Percentiles rank a stretch among this genome's conserved stretches.
Conservation (phyloP, 2,797 vertebrate species). For the Trachurus trachurus region DNA sequence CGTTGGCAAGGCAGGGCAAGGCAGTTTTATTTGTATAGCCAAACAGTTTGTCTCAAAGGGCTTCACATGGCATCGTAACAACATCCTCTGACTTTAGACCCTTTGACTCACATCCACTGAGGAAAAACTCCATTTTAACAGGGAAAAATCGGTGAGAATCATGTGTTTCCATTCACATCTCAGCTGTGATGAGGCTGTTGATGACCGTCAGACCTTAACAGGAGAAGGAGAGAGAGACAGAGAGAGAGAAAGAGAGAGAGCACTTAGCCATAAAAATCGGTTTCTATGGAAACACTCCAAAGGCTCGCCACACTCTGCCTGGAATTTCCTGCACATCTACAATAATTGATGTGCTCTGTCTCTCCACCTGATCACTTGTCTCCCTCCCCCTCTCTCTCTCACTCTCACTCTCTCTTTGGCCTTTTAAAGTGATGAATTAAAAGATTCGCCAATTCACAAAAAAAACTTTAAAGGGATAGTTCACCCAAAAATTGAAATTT, state of each 20-base stretch:
- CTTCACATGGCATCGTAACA: too few species aligned
- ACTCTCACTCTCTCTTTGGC: neutral
- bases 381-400: neutral
- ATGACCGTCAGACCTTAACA: slow-evolving; percentile 73
- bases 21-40: too few species aligned
- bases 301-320: slow-evolving; percentile 65
- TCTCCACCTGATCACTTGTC: slow-evolving; percentile 37
- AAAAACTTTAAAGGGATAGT: too few species aligned
- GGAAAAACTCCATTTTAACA: too few species aligned
- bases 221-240: slow-evolving; percentile 59
- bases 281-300: slow-evolving; percentile 87
- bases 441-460: slow-evolving; percentile 11
- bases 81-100: too few species aligned
- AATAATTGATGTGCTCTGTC: slow-evolving; percentile 58
- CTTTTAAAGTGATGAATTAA: slow-evolving; percentile 31
- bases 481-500: too few species aligned
- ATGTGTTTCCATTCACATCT: slow-evolving; percentile 45
- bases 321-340: slow-evolving; percentile 64
- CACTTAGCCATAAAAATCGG: slow-evolving; percentile 81
- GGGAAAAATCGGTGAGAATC: neutral
- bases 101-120: too few species aligned
- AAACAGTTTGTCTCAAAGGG: too few species aligned
- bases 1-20: too few species aligned
- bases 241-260: slow-evolving; percentile 60
- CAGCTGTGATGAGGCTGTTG: slow-evolving; percentile 68